A percentile compares a stretch with the other conserved stretches of the same genome.
These are phyloP conservation scores for Aplysia californica DNA, from an alignment of 1,140 invertebrate genomes.

Conservation along the genomic window DNA sequence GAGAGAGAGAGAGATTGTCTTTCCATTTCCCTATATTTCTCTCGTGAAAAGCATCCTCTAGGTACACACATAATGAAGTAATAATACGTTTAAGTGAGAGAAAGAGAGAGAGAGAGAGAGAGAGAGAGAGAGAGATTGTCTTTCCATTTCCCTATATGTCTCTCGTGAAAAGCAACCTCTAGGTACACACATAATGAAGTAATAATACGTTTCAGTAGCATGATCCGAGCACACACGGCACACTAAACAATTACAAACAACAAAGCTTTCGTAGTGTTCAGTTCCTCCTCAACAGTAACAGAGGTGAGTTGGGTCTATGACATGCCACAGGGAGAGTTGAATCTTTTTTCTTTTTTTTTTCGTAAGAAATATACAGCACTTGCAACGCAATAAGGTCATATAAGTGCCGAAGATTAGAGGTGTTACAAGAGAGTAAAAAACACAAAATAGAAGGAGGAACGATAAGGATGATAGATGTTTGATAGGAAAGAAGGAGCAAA, in stretches of 20 bases:
- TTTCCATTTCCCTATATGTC: neutral
- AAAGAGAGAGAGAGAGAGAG: neutral
- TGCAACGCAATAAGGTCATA: no score
- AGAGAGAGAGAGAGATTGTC: conserved; percentile 1
- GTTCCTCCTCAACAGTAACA: neutral
- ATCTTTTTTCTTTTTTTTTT: neutral
- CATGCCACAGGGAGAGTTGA: neutral
- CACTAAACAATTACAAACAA: neutral
- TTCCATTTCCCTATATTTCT: no score
- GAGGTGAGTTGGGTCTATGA: neutral
- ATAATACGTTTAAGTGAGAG: neutral
- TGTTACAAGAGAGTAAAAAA: no score
- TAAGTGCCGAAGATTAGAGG: no score
- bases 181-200: neutral
- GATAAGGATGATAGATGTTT: no score
- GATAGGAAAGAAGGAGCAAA: no score
- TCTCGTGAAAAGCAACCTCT: neutral
- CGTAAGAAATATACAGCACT: no score
- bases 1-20: no score
- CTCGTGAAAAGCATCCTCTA: no score
- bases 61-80: neutral
- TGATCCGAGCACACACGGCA: neutral
- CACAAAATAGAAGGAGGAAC: no score
- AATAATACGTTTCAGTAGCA: no score
- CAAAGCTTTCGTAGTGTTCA: neutral